A percentile compares a stretch with the other conserved stretches of the same genome.
phyloP scores from a whole-genome alignment of 2,888 invertebrate species.

The Drosophila colorata region DNA sequence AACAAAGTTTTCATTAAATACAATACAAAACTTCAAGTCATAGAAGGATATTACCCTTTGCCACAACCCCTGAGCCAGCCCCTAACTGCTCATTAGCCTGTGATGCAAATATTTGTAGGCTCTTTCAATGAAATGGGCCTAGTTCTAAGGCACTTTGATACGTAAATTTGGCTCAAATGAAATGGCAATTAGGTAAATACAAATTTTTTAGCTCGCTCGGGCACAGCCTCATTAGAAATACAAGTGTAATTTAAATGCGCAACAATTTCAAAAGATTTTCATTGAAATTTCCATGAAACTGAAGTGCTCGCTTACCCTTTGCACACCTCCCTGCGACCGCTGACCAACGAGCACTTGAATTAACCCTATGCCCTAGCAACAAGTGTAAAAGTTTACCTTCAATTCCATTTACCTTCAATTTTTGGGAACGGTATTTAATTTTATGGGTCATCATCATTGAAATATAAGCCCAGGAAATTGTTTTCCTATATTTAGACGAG shows the following conservation, averaged over 20 bases:
- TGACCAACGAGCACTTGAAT: conserved; percentile 13
- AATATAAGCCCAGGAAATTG: conserved; percentile 41
- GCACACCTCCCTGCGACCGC: not conserved
- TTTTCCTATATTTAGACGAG: conserved; percentile 20
- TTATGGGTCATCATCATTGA: conserved; percentile 36
- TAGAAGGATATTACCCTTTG: not conserved
- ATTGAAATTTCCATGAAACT: conserved; percentile 39
- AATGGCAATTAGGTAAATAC: conserved; percentile 53
- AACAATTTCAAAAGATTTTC: conserved; percentile 52
- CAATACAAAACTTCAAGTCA: conserved; percentile 7
- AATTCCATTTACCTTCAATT: conserved; percentile 19
- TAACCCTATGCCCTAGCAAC: conserved; percentile 35
- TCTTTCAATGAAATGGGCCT: conserved; percentile 20
- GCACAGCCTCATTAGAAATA: conserved; percentile 42
- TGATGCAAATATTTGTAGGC: not conserved
- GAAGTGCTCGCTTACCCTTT: conserved; percentile 19
- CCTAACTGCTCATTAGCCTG: conserved; percentile 9
- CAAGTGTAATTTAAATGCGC: conserved; percentile 58
- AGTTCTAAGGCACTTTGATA: conserved; percentile 5
- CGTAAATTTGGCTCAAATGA: conserved; percentile 51
- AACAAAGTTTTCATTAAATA: not conserved
- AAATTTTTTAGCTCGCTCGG: conserved; percentile 18
- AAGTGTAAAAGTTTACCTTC: conserved; percentile 28
- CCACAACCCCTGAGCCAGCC: not conserved
- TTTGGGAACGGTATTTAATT: conserved; percentile 25